These are phyloP conservation scores for Benitochromis conjunctus DNA, from an alignment of 2,113 vertebrate species.

Conservation along the genomic window DNA sequence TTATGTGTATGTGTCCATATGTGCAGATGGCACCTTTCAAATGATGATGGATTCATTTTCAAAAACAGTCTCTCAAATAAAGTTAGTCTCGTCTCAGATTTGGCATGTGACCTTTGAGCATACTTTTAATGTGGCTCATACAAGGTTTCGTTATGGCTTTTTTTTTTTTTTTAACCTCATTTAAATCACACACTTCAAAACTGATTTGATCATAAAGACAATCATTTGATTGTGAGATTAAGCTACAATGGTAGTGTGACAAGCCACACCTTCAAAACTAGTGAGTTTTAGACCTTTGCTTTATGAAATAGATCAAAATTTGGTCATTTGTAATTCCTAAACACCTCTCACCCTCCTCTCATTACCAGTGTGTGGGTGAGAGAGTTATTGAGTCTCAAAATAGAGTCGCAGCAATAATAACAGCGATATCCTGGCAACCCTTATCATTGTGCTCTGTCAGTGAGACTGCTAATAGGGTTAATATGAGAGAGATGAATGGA, in stretches of 20 bases:
- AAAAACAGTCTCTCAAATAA: not conserved
- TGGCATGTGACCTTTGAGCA: not conserved
- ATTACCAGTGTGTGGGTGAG: slow-evolving; percentile 25
- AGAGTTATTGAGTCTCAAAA: slow-evolving; percentile 50
- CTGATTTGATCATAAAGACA: not conserved
- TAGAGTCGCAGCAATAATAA: slow-evolving; percentile 45
- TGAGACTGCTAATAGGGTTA: slow-evolving; percentile 42
- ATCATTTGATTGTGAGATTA: not conserved
- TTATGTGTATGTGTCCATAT: slow-evolving; percentile 9
- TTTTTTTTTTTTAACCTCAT: not conserved
- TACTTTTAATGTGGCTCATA: not conserved
- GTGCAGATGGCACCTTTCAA: slow-evolving; percentile 44
- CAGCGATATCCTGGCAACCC: slow-evolving; percentile 53
- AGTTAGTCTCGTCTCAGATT: not conserved
- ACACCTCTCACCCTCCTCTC: not conserved
- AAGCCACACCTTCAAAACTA: not conserved
- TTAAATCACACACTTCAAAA: not conserved
- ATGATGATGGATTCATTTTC: slow-evolving; percentile 46
- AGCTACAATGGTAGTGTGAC: not conserved
- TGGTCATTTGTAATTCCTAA: not conserved
- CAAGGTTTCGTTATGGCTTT: not conserved
- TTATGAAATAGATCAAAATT: not conserved
- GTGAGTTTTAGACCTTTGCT: not conserved
- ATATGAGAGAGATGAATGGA: slow-evolving; percentile 44
- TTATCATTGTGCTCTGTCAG: slow-evolving; percentile 27